phyloP scores from a whole-genome alignment of 30 jellyfish, hydroid and myxozoan species.

The Catostylus mosaicus region DNA sequence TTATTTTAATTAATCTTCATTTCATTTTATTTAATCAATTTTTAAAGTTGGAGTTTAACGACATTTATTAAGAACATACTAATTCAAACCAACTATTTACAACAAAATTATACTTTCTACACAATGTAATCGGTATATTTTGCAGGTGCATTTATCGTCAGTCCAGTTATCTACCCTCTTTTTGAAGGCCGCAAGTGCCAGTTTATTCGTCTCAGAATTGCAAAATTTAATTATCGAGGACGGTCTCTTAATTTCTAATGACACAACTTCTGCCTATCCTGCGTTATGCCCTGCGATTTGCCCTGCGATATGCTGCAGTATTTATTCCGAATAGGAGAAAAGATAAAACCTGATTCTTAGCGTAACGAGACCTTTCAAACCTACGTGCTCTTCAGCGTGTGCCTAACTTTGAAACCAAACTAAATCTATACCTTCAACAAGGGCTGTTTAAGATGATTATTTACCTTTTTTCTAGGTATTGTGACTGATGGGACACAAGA shows the following conservation, averaged over 20 bases:
- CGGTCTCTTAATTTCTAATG: too few relatives aligned
- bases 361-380: neutral
- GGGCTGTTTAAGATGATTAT: neutral
- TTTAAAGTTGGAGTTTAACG: neutral
- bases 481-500: conserved; percentile 83
- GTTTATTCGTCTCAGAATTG: too few relatives aligned
- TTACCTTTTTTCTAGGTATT: conserved; percentile 16
- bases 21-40: neutral
- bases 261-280: too few relatives aligned
- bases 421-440: neutral
- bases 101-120: too few relatives aligned
- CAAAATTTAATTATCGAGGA: too few relatives aligned
- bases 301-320: too few relatives aligned
- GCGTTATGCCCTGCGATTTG: neutral
- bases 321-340: too few relatives aligned
- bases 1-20: neutral
- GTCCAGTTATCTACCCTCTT: too few relatives aligned
- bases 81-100: too few relatives aligned
- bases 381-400: neutral
- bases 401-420: neutral
- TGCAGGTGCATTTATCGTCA: too few relatives aligned
- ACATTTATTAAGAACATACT: neutral
- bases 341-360: neutral
- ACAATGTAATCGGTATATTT: too few relatives aligned
- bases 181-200: too few relatives aligned